Evolutionary conservation across 1,140 invertebrate species (phyloP).

Genomic region (Venturia canescens): DNA sequence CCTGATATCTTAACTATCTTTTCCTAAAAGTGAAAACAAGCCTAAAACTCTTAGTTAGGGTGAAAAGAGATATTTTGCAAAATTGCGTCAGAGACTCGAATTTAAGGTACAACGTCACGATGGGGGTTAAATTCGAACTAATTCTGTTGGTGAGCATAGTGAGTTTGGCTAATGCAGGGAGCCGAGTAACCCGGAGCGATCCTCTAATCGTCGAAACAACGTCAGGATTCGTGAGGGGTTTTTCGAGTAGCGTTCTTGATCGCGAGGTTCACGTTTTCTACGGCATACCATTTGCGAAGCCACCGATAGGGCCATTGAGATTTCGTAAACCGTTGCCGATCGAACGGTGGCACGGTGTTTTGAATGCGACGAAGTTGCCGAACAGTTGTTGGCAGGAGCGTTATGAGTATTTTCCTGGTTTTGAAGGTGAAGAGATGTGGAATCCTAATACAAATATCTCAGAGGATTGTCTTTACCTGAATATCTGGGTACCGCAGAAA

Average conservation of each 20-base stretch:
- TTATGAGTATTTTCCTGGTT: conserved; percentile 92
- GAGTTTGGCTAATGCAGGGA: conserved; percentile 57
- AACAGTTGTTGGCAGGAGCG: conserved; percentile 92
- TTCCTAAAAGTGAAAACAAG: background rate
- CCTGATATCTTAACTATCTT: background rate
- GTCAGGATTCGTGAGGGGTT: conserved; percentile 87
- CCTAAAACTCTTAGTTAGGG: background rate
- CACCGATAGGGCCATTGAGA: conserved; percentile 90
- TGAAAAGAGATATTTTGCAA: background rate
- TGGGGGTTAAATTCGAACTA: conserved; percentile 28
- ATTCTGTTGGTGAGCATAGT: conserved; percentile 26
- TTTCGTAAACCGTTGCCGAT: conserved; percentile 91
- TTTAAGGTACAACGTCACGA: background rate
- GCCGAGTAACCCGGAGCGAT: conserved; percentile 81
- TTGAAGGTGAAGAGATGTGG: conserved; percentile 96
- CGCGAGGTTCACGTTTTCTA: conserved; percentile 92
- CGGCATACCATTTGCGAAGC: conserved; percentile 97
- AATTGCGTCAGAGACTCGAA: background rate
- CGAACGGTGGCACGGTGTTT: conserved; percentile 90
- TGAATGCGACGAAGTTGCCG: conserved; percentile 86
- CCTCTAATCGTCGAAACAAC: conserved; percentile 88
- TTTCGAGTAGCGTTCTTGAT: conserved; percentile 85
- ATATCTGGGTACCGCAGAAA: conserved; percentile 92
- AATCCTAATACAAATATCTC: conserved; percentile 95
- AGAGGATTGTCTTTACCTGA: conserved; percentile 96